phyloP scores from a whole-genome alignment of 2,888 invertebrate species.

The Caenorhabditis uteleia region DNA sequence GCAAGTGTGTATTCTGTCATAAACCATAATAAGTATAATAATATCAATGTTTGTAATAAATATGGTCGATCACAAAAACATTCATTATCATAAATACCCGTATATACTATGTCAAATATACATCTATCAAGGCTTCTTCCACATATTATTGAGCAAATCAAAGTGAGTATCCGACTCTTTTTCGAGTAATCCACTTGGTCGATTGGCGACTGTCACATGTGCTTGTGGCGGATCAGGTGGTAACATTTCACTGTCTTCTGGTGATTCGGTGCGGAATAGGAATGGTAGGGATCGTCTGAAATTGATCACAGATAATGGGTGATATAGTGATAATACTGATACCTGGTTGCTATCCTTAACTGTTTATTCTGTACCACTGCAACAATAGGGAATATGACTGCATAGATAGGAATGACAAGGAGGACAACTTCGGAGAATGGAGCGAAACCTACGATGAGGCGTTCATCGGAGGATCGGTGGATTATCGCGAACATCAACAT shows the following conservation, averaged over 20 bases:
- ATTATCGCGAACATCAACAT: conserved; percentile 45
- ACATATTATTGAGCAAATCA: conserved; percentile 51
- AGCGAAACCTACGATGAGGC: conserved; percentile 41
- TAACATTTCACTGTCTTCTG: conserved; percentile 21
- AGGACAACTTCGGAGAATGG: conserved; percentile 54
- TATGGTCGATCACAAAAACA: not conserved
- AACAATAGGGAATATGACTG: conserved; percentile 45
- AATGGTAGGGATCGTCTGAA: conserved; percentile 44
- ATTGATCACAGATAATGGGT: too few relatives aligned
- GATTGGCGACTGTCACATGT: conserved; percentile 18
- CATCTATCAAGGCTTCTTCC: conserved; percentile 36
- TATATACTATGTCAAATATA: not conserved
- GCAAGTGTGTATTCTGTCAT: conserved; percentile 39
- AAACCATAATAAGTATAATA: not conserved
- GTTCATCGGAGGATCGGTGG: conserved; percentile 34
- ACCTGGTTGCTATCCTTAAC: conserved; percentile 42
- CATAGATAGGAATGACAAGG: conserved; percentile 49
- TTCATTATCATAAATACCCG: not conserved
- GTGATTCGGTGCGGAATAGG: conserved; percentile 35
- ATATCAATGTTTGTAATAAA: not conserved
- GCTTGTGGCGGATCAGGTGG: conserved; percentile 13
- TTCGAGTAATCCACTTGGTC: conserved; percentile 40
- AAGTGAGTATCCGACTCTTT: conserved; percentile 52
- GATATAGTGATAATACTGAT: not conserved
- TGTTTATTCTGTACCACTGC: conserved; percentile 45